A percentile compares a stretch with the other conserved stretches of the same genome.
These are phyloP conservation scores for Neosalanx taihuensis DNA, from an alignment of 2,797 vertebrate species.

Conservation along the genomic window DNA sequence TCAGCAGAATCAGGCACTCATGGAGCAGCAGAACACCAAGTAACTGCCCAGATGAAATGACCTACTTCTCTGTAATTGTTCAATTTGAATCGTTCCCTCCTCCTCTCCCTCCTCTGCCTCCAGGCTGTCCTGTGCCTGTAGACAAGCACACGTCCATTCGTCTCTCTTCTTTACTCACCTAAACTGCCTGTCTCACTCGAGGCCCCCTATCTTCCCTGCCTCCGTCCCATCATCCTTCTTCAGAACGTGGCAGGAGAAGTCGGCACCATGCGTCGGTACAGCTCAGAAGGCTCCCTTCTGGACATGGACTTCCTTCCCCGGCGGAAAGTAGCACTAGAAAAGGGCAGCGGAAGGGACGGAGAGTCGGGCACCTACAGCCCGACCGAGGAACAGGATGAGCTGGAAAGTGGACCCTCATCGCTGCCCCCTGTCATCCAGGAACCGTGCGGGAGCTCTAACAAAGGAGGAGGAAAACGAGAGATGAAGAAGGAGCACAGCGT, in stretches of 20 bases:
- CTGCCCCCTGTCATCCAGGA: constrained; percentile 38
- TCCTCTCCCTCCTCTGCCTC: neutral
- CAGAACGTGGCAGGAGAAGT: neutral
- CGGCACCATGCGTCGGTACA: constrained; percentile 69
- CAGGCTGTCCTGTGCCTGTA: constrained; percentile 14
- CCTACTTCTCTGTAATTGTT: constrained; percentile 17
- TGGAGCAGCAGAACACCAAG: neutral
- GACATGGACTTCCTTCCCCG: constrained; percentile 69
- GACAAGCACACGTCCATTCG: neutral
- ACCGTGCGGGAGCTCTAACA: neutral
- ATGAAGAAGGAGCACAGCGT: constrained; percentile 63
- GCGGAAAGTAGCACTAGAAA: constrained; percentile 46
- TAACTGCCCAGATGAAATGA: constrained; percentile 9
- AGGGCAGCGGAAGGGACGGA: constrained; percentile 11
- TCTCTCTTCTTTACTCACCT: neutral
- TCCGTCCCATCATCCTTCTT: neutral
- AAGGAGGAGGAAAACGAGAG: neutral
- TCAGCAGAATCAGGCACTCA: neutral
- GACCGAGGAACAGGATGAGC: neutral
- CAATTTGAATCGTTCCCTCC: constrained; percentile 13
- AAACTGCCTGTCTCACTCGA: neutral
- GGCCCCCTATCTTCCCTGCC: neutral
- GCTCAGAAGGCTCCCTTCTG: constrained; percentile 75
- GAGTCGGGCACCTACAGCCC: constrained; percentile 25
- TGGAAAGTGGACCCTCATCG: fast-evolving